Conservation (phyloP, 2,888 invertebrate species). For the Tholera decimalis region DNA sequence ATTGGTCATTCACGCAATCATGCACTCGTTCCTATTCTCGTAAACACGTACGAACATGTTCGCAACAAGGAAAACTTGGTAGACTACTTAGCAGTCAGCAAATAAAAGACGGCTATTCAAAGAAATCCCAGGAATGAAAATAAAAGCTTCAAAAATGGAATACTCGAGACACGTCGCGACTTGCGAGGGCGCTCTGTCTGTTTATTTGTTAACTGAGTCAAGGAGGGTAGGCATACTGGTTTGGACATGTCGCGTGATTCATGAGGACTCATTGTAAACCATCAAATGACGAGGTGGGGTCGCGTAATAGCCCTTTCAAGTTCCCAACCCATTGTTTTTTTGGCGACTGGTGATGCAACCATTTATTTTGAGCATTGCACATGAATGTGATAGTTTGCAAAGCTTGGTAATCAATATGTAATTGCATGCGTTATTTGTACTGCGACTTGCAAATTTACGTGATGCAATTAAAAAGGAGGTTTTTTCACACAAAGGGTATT, state of each 20-base stretch:
- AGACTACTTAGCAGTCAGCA: constrained; percentile 28
- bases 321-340: constrained; percentile 35
- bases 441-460: not conserved
- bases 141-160: constrained; percentile 58
- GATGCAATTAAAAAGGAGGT: not conserved
- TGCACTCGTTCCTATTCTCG: constrained; percentile 12
- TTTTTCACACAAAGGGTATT: no score
- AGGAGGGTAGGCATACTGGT: constrained; percentile 45
- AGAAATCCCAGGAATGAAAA: constrained; percentile 52
- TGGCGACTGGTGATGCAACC: constrained; percentile 35
- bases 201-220: constrained; percentile 53
- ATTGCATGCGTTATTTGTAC: not conserved
- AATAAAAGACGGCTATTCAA: constrained; percentile 52
- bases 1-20: constrained; percentile 21
- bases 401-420: not conserved
- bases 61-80: constrained; percentile 52
- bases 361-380: not conserved
- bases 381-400: not conserved
- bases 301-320: constrained; percentile 19
- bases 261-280: constrained; percentile 18
- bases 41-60: constrained; percentile 48
- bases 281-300: not conserved
- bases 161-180: constrained; percentile 55
- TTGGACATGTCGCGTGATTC: constrained; percentile 52
- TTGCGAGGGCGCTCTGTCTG: constrained; percentile 27